These are phyloP conservation scores for Calypte anna DNA, from an alignment of 2,113 vertebrate species.

Conservation along the genomic window DNA sequence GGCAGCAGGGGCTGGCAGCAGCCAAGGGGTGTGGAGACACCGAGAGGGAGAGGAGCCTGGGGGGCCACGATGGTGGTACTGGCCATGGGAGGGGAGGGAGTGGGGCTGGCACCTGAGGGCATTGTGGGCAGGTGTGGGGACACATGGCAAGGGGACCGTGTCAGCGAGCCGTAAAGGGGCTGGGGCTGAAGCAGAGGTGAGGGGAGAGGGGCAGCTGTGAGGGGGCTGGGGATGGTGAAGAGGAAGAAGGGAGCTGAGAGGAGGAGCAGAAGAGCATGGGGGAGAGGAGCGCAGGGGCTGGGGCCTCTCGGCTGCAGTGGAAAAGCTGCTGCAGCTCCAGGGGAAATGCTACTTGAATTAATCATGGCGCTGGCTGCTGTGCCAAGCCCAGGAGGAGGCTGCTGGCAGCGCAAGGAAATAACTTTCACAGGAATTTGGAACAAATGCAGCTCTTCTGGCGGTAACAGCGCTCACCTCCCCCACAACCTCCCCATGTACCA, in stretches of 20 bases:
- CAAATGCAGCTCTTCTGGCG: slow-evolving; percentile 66
- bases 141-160: not conserved
- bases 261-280: slow-evolving; percentile 31
- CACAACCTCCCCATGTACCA: slow-evolving; percentile 26
- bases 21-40: not conserved
- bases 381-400: slow-evolving; percentile 75
- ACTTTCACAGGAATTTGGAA: slow-evolving; percentile 75
- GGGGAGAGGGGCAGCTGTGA: slow-evolving; percentile 25
- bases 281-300: slow-evolving; percentile 56
- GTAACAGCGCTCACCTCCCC: slow-evolving; percentile 63
- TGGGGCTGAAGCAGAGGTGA: not conserved
- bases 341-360: slow-evolving; percentile 75
- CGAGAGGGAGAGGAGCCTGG: not conserved
- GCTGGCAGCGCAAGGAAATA: slow-evolving; percentile 72
- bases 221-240: not conserved
- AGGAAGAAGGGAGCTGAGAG: slow-evolving; percentile 27
- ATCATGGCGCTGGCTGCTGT: slow-evolving; percentile 73
- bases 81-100: no score
- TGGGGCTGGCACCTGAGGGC: not conserved
- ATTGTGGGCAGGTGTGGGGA: not conserved
- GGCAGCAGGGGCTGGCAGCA: not conserved
- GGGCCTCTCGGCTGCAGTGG: slow-evolving; percentile 71
- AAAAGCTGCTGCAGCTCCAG: slow-evolving; percentile 73
- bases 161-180: not conserved
- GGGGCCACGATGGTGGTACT: not conserved